Evolutionary conservation across 1,140 invertebrate species (phyloP).

Genomic region (Drosophila albomicans): DNA sequence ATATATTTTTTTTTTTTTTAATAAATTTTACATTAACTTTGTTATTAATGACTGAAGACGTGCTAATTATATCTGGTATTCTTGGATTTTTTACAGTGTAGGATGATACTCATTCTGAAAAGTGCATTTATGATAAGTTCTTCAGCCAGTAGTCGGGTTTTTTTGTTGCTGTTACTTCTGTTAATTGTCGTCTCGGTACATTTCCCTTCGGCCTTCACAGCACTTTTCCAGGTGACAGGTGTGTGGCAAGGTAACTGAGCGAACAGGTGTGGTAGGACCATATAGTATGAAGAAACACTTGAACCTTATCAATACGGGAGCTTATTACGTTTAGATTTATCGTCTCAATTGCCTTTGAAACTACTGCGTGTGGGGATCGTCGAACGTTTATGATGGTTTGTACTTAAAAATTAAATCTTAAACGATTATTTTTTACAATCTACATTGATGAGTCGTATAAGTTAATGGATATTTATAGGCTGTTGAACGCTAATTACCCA

Average conservation of each 20-base stretch:
- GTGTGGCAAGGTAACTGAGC: neutral
- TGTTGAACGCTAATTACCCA: neutral
- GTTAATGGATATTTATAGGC: conserved; percentile 14
- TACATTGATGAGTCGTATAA: conserved; percentile 10
- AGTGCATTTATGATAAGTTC: conserved; percentile 31
- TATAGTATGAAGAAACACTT: conserved; percentile 1
- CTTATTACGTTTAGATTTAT: conserved; percentile 55
- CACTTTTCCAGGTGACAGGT: neutral
- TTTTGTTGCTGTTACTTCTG: neutral
- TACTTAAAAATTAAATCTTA: conserved; percentile 43
- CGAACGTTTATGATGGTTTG: conserved; percentile 34
- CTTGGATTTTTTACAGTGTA: conserved; percentile 25
- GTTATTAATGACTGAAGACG: neutral
- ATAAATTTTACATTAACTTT: too few species aligned
- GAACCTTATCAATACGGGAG: conserved; percentile 50
- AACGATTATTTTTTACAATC: conserved; percentile 38
- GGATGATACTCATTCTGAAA: conserved; percentile 3
- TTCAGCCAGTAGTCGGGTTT: conserved; percentile 6
- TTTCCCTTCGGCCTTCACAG: conserved; percentile 59
- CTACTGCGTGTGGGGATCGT: conserved; percentile 26
- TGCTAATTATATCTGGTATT: neutral
- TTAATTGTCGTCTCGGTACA: conserved; percentile 62
- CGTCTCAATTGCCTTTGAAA: conserved; percentile 25
- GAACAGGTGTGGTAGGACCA: conserved; percentile 63
- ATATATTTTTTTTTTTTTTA: too few species aligned